These are phyloP conservation scores for Caenorhabditis macrosperma DNA, from an alignment of 2,888 invertebrate species.

Conservation along the genomic window DNA sequence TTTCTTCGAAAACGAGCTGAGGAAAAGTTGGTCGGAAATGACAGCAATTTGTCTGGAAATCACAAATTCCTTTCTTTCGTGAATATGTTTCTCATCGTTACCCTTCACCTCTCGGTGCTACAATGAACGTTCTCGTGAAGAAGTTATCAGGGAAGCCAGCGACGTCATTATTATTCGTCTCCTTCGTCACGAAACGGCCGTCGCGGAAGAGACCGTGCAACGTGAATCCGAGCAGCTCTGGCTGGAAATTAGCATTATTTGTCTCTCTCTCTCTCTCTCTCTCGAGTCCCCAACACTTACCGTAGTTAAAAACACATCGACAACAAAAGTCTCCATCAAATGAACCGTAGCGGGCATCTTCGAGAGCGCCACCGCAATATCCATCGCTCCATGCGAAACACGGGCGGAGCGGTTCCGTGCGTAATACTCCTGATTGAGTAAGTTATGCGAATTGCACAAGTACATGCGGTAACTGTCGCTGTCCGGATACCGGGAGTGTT, in stretches of 20 bases:
- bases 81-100: conserved; percentile 73
- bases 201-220: conserved; percentile 92
- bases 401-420: conserved; percentile 67
- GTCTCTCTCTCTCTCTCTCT: too few relatives aligned
- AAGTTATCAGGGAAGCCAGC: conserved; percentile 74
- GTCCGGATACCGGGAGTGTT: conserved; percentile 18
- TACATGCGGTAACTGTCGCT: conserved; percentile 65
- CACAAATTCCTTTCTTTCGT: too few relatives aligned
- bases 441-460: conserved; percentile 82
- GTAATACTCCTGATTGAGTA: conserved; percentile 81
- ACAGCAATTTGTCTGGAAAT: conserved; percentile 80
- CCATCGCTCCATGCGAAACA: conserved; percentile 81
- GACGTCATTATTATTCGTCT: conserved; percentile 60
- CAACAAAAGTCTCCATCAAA: conserved; percentile 90
- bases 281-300: too few relatives aligned
- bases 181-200: conserved; percentile 80
- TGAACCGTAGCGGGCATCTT: conserved; percentile 91
- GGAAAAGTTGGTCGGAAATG: conserved; percentile 81
- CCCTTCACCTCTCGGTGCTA: conserved; percentile 80
- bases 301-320: conserved; percentile 88
- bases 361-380: conserved; percentile 88
- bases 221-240: conserved; percentile 85
- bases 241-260: neutral
- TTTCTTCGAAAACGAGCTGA: conserved; percentile 82
- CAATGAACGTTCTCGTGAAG: conserved; percentile 81